Evolutionary conservation across 2,797 vertebrate genomes (phyloP), one percentile per base, ranked within the genome.

Genomic region (Chaunax sp.): DNA sequence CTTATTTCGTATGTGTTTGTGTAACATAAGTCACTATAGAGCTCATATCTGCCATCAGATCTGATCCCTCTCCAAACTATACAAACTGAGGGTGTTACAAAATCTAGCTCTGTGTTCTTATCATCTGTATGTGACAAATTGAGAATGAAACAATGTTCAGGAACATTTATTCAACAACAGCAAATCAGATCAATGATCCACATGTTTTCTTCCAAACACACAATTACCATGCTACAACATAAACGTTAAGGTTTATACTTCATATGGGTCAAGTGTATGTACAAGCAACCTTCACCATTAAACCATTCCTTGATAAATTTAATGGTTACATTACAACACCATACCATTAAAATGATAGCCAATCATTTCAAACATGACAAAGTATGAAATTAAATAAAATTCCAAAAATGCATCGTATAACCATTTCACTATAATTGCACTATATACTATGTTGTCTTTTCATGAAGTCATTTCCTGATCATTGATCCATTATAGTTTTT

Each of bases 81-180:
- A 38, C 30, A 47, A 26, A 49, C 23, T 16, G 28, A 37, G 8
- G 33, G 15, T 9, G 15, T 33, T 11, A 20, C 26, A 11, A 15
- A 1, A 56, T 33, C 35, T 20, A 11, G 11, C 38, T 4, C 7
- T 11, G 7, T 33, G 46, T 18, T 33, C 15, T 14, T n/a, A n/a
- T 15, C 19, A n/a, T n/a, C 11, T 44, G 19, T 16, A 43, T n/a
- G 40, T 10, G 33, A 35, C 8, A 35, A 35, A 35, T 11, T 35
- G 33, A 72, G 41, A 53, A 77, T n/a, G 45, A 87, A 30, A 40
- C 54, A 65, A 53, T 95, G 95, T 90, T 95, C 93, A 94, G 94
- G 95, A 97, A 98, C 95, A 96, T 98, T 98, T 97, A 97, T 97
- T 98, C 95, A 96, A 96, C 95, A 96, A 96, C 94, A 94, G 93